Evolutionary conservation across 2,113 vertebrate species (phyloP).

Genomic region (Todiramphus chloris): DNA sequence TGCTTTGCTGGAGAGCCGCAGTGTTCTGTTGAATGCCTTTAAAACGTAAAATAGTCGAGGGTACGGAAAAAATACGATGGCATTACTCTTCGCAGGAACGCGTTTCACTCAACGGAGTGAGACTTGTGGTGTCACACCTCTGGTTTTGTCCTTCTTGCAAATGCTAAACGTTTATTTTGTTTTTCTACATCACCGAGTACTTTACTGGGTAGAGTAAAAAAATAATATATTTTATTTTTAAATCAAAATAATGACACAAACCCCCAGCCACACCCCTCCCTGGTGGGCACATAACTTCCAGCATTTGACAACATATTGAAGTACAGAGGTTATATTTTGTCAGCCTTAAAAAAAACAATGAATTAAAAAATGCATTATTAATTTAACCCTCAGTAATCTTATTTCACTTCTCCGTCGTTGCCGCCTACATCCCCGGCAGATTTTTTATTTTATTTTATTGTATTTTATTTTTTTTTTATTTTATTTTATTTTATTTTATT

Average conservation of each 20-base stretch:
- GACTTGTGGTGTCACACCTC: not conserved
- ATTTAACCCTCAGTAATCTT: slow-evolving; percentile 36
- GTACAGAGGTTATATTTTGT: slow-evolving; percentile 35
- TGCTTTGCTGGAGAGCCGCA: not conserved
- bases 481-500: too few relatives aligned
- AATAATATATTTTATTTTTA: too few relatives aligned
- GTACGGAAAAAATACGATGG: not conserved
- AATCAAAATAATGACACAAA: not conserved
- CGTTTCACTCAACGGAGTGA: not conserved
- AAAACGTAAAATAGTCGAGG: not conserved
- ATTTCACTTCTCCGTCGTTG: not conserved
- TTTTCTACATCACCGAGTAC: not conserved
- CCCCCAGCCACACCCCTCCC: not conserved
- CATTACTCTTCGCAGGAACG: not conserved
- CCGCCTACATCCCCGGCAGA: slow-evolving; percentile 51
- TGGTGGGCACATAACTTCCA: not conserved
- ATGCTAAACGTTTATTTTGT: not conserved
- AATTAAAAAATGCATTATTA: not conserved
- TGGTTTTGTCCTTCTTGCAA: not conserved
- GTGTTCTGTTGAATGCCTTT: not conserved
- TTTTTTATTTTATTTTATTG: not conserved
- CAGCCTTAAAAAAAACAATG: slow-evolving; percentile 14
- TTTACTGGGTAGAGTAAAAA: not conserved
- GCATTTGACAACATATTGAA: slow-evolving; percentile 7
- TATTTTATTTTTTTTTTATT: too few relatives aligned